Base-by-base conservation (phyloP, 2,113 vertebrate species). In the Puntigrus tetrazona region DNA sequence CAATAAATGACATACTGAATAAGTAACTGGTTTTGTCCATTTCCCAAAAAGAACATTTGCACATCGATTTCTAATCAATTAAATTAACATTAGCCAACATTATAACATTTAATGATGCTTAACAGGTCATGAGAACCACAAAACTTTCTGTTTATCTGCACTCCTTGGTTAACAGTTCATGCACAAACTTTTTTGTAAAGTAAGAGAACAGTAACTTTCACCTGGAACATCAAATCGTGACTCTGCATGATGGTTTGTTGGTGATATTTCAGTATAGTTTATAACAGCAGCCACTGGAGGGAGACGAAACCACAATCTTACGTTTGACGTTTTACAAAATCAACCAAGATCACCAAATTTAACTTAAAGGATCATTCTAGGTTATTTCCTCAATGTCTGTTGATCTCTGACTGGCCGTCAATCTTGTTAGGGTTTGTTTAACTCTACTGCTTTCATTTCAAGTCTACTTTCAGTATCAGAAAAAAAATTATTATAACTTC, bases 251-350 rank as follows among this genome's bases (percentile, higher is more conserved):
- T 55, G 20, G 9, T 55, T 74, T 76, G 45, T 52, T 20, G 31
- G 20, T 13, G 20, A 22, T 55, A 9, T 31, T 50, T 59, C 36
- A 52, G 69, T 73, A 73, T 43, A 43, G 38, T 80, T 85, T 31
- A 83, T 29, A 22, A 65, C 27, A 27, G 52, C 52, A 86, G 45
- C 87, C 87, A 87, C 87, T 80, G 83, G 85, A 86, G 85, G 83
- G 81, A 85, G 85, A 81, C 69, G 73, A 59, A 78, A 57, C 76
- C 55, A 85, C 75, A 83, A 52, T 84, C 75, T 79, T 45, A 31
- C 47, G 11, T 5, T 25, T 16, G 52, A 75, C 55, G 18, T 18
- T 78, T 63, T 43, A 77, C 10, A 69, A 45, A 36, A 41, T 70
- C 47, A 73, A 27, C 41, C 31, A 36, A 67, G 63, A 67, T 34